A percentile compares a stretch with the other conserved stretches of the same genome.
phyloP scores from a whole-genome alignment of 1,140 invertebrate genomes.

The Psilanteris sp. region DNA sequence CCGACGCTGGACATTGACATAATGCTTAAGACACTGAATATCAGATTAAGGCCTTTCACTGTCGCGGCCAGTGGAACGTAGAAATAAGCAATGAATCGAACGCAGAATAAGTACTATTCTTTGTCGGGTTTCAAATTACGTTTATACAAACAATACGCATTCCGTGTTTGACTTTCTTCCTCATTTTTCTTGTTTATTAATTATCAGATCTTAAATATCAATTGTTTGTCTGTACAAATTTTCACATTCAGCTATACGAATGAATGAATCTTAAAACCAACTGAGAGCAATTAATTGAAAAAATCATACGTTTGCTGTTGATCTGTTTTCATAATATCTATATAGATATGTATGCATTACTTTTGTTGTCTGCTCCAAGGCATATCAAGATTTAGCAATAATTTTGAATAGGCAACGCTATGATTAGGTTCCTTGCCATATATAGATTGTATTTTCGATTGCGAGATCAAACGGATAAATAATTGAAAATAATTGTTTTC shows the following conservation, averaged over 20 bases:
- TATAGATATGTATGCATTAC: too few relatives aligned
- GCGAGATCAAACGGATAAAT: conserved; percentile 16
- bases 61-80: conserved; percentile 35
- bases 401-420: conserved; percentile 20
- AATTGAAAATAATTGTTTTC: conserved; percentile 15
- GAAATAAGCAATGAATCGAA: conserved; percentile 25
- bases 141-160: too few relatives aligned
- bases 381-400: conserved; percentile 23
- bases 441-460: conserved; percentile 38
- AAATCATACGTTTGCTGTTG: not conserved
- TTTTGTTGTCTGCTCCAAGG: conserved; percentile 22
- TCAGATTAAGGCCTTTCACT: conserved; percentile 61
- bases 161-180: too few relatives aligned
- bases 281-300: too few relatives aligned
- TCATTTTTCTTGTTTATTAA: too few relatives aligned
- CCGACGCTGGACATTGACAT: conserved; percentile 61
- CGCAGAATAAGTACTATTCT: conserved; percentile 3
- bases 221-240: too few relatives aligned
- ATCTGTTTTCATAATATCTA: conserved; percentile 16
- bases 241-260: too few relatives aligned
- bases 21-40: conserved; percentile 59
- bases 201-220: too few relatives aligned
- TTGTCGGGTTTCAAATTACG: too few relatives aligned
- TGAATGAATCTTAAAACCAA: too few relatives aligned
- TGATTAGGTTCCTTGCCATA: conserved; percentile 25